Conservation (phyloP, 2,888 invertebrate species). For the Netelia inedita region DNA sequence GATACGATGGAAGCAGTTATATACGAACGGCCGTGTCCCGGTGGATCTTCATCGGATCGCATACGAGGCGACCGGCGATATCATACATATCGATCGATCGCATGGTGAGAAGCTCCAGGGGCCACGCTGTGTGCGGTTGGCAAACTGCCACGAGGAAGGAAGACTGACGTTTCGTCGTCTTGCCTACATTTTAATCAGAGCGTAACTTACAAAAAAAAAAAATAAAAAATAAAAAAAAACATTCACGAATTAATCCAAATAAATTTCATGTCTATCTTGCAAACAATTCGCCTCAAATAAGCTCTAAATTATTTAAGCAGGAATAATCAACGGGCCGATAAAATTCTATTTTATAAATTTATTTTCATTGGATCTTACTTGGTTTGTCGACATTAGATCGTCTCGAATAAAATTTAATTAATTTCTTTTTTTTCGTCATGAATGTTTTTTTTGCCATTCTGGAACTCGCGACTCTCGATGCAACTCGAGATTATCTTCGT, state of each 20-base stretch:
- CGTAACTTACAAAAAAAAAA: constrained; percentile 63
- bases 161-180: constrained; percentile 37
- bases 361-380: neutral
- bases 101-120: constrained; percentile 11
- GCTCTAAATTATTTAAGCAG: too few relatives aligned
- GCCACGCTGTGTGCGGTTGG: constrained; percentile 26
- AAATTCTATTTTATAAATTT: neutral
- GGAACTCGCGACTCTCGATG: neutral
- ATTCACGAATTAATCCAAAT: neutral
- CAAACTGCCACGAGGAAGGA: constrained; percentile 65
- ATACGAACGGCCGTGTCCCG: neutral
- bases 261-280: neutral
- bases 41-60: constrained; percentile 32
- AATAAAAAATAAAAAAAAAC: neutral
- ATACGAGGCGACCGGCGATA: constrained; percentile 46
- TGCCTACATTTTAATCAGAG: constrained; percentile 73
- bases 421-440: neutral
- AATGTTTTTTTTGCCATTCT: neutral
- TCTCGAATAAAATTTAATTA: constrained; percentile 16
- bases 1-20: neutral
- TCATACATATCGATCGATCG: constrained; percentile 44
- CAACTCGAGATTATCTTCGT: constrained; percentile 5
- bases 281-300: too few relatives aligned
- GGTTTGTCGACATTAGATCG: constrained; percentile 32
- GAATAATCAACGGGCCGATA: too few relatives aligned